Evolutionary conservation across 2,113 vertebrate genomes (phyloP), one percentile per base, ranked within the genome.

Genomic region (Tetraodon nigroviridis): DNA sequence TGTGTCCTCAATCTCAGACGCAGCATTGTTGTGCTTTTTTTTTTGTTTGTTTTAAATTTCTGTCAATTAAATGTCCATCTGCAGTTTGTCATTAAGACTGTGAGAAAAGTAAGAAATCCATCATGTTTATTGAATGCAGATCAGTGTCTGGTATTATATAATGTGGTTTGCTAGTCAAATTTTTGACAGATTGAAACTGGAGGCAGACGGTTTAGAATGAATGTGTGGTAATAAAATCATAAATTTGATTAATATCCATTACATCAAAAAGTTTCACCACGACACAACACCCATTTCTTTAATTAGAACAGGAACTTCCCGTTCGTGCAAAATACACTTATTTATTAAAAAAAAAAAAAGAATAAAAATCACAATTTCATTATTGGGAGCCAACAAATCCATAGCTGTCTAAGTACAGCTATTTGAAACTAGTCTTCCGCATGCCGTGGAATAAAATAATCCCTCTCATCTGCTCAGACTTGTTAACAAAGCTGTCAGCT

Each of bases 401-500:
- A 64, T 53, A 69, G 80, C 68, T 81, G 81, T 79, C 58, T 56
- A 50, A 67, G 44, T 51, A 58, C 67, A 69, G 74, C 73, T 71
- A 79, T 69, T 80, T 89, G 75, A 70, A 84, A 37, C 32, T 10
- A 71, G 79, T 85, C 83, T 45, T 90, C 73, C 53, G 71, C 70
- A 69, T 90, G 90, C 90, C 80, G 71, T 55, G 64, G 89, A 90
- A 91, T 89, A 84, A 88, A 91, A 86, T 91, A 92, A 93, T 91
- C 88, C 89, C 81, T 88, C 88, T 92, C 91, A 91, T 92, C 89
- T 90, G 90, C 87, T 92, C 84, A 85, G 89, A 88, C 89, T 87
- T 89, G 87, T 86, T 91, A 92, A 92, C 91, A 92, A 91, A 93
- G 89, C 91, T 90, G 90, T 91, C 90, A 88, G 82, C 78, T 82